Base-by-base conservation (phyloP, 2,797 vertebrate species). In the Platyrinchus mystaceus region DNA sequence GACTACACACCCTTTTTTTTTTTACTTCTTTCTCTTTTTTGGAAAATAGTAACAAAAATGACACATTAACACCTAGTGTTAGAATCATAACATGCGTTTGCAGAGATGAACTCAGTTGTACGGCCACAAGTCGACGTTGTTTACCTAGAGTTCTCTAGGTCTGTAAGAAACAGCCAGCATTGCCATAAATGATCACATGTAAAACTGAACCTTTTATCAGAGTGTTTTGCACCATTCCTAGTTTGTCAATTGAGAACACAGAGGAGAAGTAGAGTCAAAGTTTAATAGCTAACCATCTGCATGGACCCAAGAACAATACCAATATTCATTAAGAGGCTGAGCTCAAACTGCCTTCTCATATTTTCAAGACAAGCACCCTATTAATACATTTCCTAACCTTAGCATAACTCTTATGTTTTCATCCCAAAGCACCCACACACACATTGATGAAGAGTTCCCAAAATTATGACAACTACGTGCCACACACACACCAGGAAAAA, bases 351-450 rank as follows among this genome's bases (percentile, higher is more conserved):
- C 82, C 76, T 71, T 94, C 93, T 91, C 89, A 43, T 90, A 68
- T 82, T 95, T 95, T 90, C 74, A 46, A 90, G 79, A 95, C 90
- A 95, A 96, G 52, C 1, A 1, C n/a, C 41, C 77, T 46, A 94
- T 95, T 94, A 93, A 96, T 88, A 92, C 30, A 60, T 90, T 76
- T 81, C 89, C 69, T 86, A 95, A 96, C 91, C 79, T 96, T 94
- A 95, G 50, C 80, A 94, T 53, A 96, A 95, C 85, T 88, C 47
- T 89, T 87, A 55, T 39, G 63, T 55, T 94, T 86, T 69, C 50
- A 90, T 71, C 89, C 49, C 90, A 95, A 92, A 77, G 66, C 56
- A 88, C n/a, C 24, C 85, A 9, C 67, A 62, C 15, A n/a, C 32
- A 46, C 39, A 23, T 2, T 34, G 44, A 67, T 50, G 53, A 89